phyloP scores from a whole-genome alignment of 1,140 invertebrate species.

The Lepidostoma basale region DNA sequence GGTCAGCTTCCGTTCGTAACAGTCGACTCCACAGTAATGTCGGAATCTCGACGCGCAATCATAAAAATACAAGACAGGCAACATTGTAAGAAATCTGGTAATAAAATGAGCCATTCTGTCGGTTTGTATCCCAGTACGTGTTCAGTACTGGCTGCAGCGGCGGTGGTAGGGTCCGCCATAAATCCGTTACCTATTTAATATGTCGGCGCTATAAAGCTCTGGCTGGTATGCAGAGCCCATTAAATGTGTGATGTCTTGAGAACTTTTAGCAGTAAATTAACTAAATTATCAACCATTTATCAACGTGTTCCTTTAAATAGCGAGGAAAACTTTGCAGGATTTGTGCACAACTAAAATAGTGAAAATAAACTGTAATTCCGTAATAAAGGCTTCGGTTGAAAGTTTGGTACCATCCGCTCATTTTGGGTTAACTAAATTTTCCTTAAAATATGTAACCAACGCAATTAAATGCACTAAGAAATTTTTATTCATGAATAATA shows the following conservation, averaged over 20 bases:
- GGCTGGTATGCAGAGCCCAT: conserved; percentile 22
- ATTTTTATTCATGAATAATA: too few species aligned
- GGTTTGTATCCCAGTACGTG: too few species aligned
- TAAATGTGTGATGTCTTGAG: conserved; percentile 25
- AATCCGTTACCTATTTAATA: conserved; percentile 28
- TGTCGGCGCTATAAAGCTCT: conserved; percentile 27
- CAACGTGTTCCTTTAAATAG: conserved; percentile 13
- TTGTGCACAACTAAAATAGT: too few species aligned
- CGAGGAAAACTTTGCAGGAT: background rate
- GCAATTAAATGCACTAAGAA: too few species aligned
- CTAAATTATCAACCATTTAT: conserved; percentile 26
- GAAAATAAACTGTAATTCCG: too few species aligned
- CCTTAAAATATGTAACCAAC: too few species aligned
- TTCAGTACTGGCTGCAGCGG: background rate
- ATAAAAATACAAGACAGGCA: conserved; percentile 1
- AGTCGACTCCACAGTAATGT: background rate
- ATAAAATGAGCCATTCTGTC: background rate
- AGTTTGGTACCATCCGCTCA: too few species aligned
- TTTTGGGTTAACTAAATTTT: too few species aligned
- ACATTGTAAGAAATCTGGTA: background rate
- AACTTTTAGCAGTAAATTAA: conserved; percentile 15
- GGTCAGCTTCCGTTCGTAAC: background rate
- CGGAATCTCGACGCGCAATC: background rate
- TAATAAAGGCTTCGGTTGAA: too few species aligned
- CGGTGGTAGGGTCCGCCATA: conserved; percentile 6